These are phyloP conservation scores for Deroptyus accipitrinus DNA, from an alignment of 2,113 vertebrate genomes.

Conservation along the genomic window DNA sequence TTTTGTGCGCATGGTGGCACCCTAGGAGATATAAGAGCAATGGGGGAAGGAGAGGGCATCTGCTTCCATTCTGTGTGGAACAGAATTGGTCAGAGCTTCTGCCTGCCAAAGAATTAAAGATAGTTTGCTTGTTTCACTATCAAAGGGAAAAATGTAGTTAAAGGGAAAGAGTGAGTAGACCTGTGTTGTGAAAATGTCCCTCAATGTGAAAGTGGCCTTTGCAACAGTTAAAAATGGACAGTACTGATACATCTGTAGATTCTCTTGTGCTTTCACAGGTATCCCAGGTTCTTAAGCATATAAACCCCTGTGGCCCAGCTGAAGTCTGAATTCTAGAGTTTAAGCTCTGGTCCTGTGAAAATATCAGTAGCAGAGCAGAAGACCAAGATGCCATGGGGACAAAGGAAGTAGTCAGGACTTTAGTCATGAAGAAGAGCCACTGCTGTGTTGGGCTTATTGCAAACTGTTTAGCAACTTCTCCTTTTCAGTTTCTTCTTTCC, in stretches of 20 bases:
- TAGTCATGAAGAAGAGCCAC: not conserved
- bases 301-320: not conserved
- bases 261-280: not conserved
- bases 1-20: not conserved
- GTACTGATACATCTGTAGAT: not conserved
- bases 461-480: not conserved
- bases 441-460: not conserved
- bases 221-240: not conserved
- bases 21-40: not conserved
- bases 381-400: not conserved
- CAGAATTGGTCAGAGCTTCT: not conserved
- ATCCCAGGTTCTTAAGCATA: not conserved
- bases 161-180: not conserved
- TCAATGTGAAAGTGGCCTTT: not conserved
- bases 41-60: not conserved
- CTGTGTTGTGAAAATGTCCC: not conserved
- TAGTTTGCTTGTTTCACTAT: not conserved
- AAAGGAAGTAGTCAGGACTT: not conserved
- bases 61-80: not conserved
- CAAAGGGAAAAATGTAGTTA: not conserved
- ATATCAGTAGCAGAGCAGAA: not conserved
- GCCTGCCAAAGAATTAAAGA: not conserved
- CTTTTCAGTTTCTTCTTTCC: not conserved
- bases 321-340: not conserved
- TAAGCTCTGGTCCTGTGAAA: not conserved